A percentile compares a stretch with the other conserved stretches of the same genome.
phyloP scores from a whole-genome alignment of 1,140 invertebrate genomes.

The Leptinotarsa defecta region DNA sequence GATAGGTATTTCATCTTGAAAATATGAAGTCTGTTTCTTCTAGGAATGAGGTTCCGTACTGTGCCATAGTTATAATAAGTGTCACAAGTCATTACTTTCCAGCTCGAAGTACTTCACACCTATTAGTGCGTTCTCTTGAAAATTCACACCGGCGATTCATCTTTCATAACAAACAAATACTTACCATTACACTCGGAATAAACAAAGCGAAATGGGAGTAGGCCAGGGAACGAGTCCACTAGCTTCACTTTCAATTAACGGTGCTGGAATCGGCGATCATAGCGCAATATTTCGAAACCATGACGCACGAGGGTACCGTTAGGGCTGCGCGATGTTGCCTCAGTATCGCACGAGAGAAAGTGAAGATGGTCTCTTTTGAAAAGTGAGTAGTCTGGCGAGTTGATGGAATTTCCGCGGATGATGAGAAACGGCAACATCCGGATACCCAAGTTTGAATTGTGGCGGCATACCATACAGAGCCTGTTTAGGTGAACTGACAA shows the following conservation, averaged over 20 bases:
- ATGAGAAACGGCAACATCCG: not conserved
- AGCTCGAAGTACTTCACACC: not conserved
- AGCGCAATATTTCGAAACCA: slow-evolving; percentile 22
- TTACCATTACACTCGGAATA: slow-evolving; percentile 7
- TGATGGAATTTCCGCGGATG: not conserved
- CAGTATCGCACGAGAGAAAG: not conserved
- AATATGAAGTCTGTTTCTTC: too few relatives aligned
- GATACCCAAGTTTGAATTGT: too few relatives aligned
- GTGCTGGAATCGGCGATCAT: slow-evolving; percentile 35
- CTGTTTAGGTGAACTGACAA: too few relatives aligned
- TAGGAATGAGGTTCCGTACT: too few relatives aligned
- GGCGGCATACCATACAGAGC: too few relatives aligned
- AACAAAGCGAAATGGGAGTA: slow-evolving; percentile 38
- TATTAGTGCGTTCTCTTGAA: not conserved
- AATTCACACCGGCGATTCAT: not conserved
- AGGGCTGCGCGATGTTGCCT: slow-evolving; percentile 30
- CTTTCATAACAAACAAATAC: slow-evolving; percentile 34
- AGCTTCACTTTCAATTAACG: slow-evolving; percentile 43
- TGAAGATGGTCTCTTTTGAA: slow-evolving; percentile 10
- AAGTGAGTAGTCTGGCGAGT: not conserved
- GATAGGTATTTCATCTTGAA: too few relatives aligned
- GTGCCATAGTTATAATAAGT: not conserved
- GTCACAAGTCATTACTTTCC: not conserved
- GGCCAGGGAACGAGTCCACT: slow-evolving; percentile 39
- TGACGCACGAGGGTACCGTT: slow-evolving; percentile 42